These are phyloP conservation scores for Pararge aegeria DNA, from an alignment of 1,140 invertebrate species.

Conservation along the genomic window DNA sequence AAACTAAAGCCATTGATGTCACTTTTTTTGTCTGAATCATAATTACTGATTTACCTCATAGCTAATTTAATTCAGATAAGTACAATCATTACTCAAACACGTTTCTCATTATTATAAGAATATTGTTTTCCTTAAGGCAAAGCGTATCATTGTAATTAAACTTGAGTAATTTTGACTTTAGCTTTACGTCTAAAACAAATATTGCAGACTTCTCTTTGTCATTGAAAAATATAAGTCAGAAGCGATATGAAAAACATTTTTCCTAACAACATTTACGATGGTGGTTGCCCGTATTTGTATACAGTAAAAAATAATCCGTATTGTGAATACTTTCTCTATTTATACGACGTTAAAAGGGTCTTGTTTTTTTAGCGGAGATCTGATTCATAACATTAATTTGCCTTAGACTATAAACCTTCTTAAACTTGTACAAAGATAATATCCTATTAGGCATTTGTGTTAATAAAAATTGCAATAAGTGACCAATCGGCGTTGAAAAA, in stretches of 20 bases:
- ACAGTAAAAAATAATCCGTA: not conserved
- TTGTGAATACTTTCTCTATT: constrained; percentile 12
- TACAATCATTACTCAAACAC: constrained; percentile 2
- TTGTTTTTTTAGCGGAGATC: not conserved
- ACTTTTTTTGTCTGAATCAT: constrained; percentile 11
- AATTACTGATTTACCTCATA: constrained; percentile 10
- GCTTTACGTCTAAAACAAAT: not conserved
- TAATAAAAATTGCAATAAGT: not conserved
- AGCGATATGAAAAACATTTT: too few relatives aligned
- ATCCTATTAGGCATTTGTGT: too few relatives aligned
- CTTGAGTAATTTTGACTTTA: not conserved
- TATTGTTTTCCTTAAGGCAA: not conserved
- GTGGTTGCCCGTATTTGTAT: not conserved
- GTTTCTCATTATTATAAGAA: not conserved
- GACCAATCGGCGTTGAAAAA: constrained; percentile 21
- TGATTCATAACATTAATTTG: not conserved
- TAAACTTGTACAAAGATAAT: too few relatives aligned
- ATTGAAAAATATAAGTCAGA: not conserved
- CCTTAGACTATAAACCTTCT: not conserved
- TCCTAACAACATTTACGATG: not conserved
- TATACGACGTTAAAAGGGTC: not conserved
- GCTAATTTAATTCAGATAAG: constrained; percentile 2
- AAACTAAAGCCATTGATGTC: constrained; percentile 2
- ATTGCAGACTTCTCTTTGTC: not conserved
- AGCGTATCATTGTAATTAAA: not conserved